Base-by-base conservation (phyloP, 2,113 vertebrate genomes). In the Vulpes lagopus region DNA sequence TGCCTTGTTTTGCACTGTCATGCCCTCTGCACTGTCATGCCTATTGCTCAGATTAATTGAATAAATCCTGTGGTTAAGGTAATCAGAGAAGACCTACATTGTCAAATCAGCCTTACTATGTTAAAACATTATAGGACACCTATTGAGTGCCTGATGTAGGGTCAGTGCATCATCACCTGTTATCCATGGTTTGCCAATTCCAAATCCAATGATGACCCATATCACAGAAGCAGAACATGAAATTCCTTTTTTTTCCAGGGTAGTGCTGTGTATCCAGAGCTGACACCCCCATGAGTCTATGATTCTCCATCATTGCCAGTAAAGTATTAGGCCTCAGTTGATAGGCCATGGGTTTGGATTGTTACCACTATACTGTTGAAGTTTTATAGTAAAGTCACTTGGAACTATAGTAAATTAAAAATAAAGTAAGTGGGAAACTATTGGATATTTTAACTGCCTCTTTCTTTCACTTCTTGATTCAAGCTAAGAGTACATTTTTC, bases 401-500 rank as follows among this genome's bases (percentile, higher is more conserved):
- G 0, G 49, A 93, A 80, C 35, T 80, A 49, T 53, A 92, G 83
- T 80, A 90, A 80, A 85, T 73, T 85, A 64, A 89, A 89, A 95
- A 65, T 1, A 5, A 93, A 82, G 84, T 73, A 59, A 43, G 14
- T 12, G 25, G 62, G 62, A 69, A 85, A 79, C 27, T 79, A 2
- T 59, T n/a, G 35, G 57, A 9, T 85, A 80, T 89, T 97, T 90
- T 67, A 85, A 93, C 64, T 65, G 57, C 43, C 85, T 35, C 49
- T 93, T 84, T 93, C 90, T 90, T 93, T 57, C 17, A 80, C 71
- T 89, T 86, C 27, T 27, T 38, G 23, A 64, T 73, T 81, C 57
- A 95, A 90, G 51, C 38, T 73, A 65, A 86, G 85, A 95, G 49
- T 76, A 94, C 11, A 59, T 85, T 80, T 95, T 55, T 80, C 74